These are phyloP conservation scores for Alligator sinensis DNA, from an alignment of 2,113 vertebrate genomes.

Conservation along the genomic window DNA sequence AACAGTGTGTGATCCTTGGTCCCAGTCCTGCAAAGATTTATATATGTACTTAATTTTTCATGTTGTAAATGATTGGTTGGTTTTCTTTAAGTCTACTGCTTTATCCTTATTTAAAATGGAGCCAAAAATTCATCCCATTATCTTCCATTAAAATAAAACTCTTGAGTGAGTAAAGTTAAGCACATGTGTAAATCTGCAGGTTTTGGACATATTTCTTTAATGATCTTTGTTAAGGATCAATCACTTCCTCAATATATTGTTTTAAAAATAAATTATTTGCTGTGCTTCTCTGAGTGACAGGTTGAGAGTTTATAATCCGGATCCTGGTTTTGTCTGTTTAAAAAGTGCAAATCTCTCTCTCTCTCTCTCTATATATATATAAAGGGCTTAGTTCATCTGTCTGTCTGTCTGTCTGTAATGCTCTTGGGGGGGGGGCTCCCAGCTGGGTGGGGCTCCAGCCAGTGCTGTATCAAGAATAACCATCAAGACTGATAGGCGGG, in stretches of 20 bases:
- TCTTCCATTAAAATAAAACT: not conserved
- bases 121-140: not conserved
- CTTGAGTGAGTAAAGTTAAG: not conserved
- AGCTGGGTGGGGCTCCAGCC: no score
- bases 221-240: not conserved
- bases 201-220: not conserved
- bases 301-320: no score
- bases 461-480: no score
- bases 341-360: no score
- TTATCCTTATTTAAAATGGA: not conserved
- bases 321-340: no score
- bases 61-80: not conserved
- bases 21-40: not conserved
- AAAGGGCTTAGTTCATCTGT: no score
- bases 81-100: not conserved
- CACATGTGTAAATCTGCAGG: not conserved
- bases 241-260: not conserved
- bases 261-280: not conserved
- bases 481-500: no score
- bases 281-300: not conserved
- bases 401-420: no score
- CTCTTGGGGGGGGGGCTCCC: no score
- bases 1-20: no score
- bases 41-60: not conserved
- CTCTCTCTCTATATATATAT: no score